These are phyloP conservation scores for Nemurella pictetii DNA, from an alignment of 2,888 invertebrate species.

Conservation along the genomic window DNA sequence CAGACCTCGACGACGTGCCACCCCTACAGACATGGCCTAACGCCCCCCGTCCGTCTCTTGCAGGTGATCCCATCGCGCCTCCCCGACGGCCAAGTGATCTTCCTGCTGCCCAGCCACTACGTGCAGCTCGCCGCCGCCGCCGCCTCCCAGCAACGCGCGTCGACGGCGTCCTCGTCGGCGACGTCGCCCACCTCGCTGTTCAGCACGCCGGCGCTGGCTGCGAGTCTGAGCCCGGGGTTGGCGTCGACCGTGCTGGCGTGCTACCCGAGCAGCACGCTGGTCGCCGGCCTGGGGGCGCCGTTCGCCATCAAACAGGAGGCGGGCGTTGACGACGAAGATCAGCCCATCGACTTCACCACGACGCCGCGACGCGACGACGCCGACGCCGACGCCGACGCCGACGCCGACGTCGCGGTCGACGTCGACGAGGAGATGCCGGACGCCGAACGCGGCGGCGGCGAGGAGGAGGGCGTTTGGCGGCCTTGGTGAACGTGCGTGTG, in stretches of 20 bases:
- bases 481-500: constrained; percentile 34
- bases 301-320: not conserved
- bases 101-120: constrained; percentile 64
- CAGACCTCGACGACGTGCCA: no score
- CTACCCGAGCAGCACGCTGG: not conserved
- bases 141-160: constrained; percentile 30
- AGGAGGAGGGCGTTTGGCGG: constrained; percentile 40
- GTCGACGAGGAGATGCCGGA: not conserved
- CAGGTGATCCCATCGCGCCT: constrained; percentile 59
- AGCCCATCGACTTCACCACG: constrained; percentile 40
- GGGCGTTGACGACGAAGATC: constrained; percentile 21
- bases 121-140: constrained; percentile 60
- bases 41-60: no score
- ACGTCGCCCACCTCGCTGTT: constrained; percentile 12
- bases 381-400: constrained; percentile 10
- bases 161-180: constrained; percentile 26
- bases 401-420: constrained; percentile 13
- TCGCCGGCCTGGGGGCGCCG: not conserved
- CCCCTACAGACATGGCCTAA: no score
- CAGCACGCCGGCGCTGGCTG: not conserved
- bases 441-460: not conserved
- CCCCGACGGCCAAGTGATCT: constrained; percentile 64
- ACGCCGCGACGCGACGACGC: constrained; percentile 27
- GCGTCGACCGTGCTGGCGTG: constrained; percentile 17
- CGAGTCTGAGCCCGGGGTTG: not conserved